Conservation (phyloP, 2,888 invertebrate genomes). For the Eupithecia dodoneata region DNA sequence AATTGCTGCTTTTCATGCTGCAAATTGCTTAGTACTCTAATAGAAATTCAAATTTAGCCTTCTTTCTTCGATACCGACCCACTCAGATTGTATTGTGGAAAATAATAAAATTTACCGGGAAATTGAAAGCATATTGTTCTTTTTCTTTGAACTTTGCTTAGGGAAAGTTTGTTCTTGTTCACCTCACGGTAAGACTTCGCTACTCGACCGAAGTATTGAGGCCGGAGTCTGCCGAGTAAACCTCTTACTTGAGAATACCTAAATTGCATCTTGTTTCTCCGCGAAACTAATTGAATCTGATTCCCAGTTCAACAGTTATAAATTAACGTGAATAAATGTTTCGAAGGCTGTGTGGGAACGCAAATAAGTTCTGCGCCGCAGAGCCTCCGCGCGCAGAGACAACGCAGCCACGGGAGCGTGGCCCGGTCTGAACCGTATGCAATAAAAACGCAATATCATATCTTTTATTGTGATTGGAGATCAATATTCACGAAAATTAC, state of each 20-base stretch:
- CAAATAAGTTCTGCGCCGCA: conserved; percentile 41
- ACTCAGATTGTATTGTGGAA: background rate
- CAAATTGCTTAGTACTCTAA: background rate
- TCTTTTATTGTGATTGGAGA: no score
- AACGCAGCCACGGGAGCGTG: background rate
- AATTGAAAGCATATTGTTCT: conserved; percentile 5
- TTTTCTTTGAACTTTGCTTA: background rate
- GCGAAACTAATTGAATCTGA: conserved; percentile 38
- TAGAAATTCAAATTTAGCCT: conserved; percentile 4
- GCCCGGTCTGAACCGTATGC: conserved; percentile 15
- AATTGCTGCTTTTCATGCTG: conserved; percentile 9
- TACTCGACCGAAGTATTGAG: conserved; percentile 1
- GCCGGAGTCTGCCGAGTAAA: conserved; percentile 13
- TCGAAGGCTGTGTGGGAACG: conserved; percentile 36
- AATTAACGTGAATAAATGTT: conserved; percentile 38
- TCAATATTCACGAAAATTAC: background rate
- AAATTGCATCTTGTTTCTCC: conserved; percentile 30
- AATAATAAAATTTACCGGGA: background rate
- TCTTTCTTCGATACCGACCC: background rate
- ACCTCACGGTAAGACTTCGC: background rate
- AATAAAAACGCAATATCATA: no score
- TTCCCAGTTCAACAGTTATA: conserved; percentile 37
- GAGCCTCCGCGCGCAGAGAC: conserved; percentile 33
- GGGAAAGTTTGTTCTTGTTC: conserved; percentile 6
- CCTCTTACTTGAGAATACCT: conserved; percentile 17